These are phyloP conservation scores for Hyla sarda DNA, from an alignment of 2,113 vertebrate species.

Conservation along the genomic window DNA sequence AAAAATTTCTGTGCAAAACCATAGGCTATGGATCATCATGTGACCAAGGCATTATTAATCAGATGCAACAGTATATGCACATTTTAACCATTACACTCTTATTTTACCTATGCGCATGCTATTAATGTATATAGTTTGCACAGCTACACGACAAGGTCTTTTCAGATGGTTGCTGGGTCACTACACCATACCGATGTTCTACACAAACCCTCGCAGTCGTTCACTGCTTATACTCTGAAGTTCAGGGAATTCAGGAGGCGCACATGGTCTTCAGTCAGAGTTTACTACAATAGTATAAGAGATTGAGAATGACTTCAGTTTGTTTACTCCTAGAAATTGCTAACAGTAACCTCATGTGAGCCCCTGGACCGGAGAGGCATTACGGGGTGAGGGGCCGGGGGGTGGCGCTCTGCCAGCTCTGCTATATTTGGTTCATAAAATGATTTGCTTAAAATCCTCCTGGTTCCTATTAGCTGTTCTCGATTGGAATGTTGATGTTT, in stretches of 20 bases:
- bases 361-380: background rate
- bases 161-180: too few species aligned
- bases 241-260: background rate
- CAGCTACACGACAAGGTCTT: too few species aligned
- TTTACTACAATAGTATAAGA: conserved; percentile 22
- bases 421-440: conserved; percentile 5
- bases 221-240: background rate
- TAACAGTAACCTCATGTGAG: background rate
- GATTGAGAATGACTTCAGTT: background rate
- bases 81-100: too few species aligned
- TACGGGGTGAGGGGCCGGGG: background rate
- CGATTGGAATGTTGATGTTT: conserved; percentile 9
- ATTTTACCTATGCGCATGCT: too few species aligned
- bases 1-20: too few species aligned
- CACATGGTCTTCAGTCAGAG: background rate
- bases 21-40: too few species aligned
- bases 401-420: background rate
- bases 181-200: too few species aligned
- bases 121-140: too few species aligned
- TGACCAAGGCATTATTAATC: too few species aligned
- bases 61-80: too few species aligned
- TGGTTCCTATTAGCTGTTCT: conserved; percentile 61
- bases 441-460: conserved; percentile 53
- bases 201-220: background rate
- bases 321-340: conserved; percentile 28